Evolutionary conservation across 2,113 vertebrate genomes (phyloP), one percentile per base, ranked within the genome.

Genomic region (Boleophthalmus pectinirostris): DNA sequence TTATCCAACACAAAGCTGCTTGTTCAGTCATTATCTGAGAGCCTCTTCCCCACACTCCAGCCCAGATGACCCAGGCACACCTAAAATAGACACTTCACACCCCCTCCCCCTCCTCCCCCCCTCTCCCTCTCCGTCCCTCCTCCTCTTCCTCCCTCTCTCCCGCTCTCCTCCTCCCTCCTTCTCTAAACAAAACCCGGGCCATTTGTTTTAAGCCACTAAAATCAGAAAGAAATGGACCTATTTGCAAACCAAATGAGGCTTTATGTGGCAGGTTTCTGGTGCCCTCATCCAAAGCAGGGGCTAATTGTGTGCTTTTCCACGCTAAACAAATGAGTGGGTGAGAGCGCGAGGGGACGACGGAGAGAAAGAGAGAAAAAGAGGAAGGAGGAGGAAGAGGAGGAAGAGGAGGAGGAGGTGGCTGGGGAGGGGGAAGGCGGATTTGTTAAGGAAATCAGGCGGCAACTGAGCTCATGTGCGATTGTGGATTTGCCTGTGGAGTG

Each of bases 191-290:
- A 90, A 64, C 81, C 68, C 68, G 23, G 64, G 33, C 20, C 89
- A 91, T 91, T 92, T 92, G 88, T 90, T 92, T 92, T 88, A 83
- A 61, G 79, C 85, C 76, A 80, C 83, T 88, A 84, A 92, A 92
- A 91, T 91, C 89, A 68, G 78, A 88, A 90, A 90, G 84, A 89
- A 90, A 90, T 85, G 81, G 77, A 63, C 69, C 75, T 38, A 90
- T 92, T 91, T 92, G 90, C 91, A 92, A 91, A 89, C 82, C 91
- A 92, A 92, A 92, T 91, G 83, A 90, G 88, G 85, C 81, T 83
- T 61, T 77, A 73, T 80, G 84, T 85, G 86, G 81, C 75, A 82
- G 85, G 82, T 88, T 58, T 89, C 82, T 88, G 90, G 87, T 85
- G 74, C 80, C 82, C 82, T 29, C 84, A 89, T 88, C 85, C 85